Percentiles rank a stretch among this genome's conserved stretches.
Evolutionary conservation across 2,797 vertebrate species (phyloP).

Genomic region (Eremophila alpestris): DNA sequence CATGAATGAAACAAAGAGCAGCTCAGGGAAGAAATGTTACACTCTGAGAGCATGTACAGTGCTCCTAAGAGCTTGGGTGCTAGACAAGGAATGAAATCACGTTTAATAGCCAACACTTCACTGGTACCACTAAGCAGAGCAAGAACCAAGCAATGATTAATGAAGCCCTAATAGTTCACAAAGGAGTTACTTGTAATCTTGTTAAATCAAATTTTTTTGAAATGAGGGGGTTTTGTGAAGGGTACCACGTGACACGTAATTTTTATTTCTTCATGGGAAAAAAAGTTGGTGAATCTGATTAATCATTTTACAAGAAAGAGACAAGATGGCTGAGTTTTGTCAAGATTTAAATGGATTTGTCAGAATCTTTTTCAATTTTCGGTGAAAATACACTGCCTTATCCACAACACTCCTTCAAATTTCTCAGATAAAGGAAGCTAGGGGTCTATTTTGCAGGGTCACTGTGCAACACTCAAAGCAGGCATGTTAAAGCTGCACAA

Average conservation of each 20-base stretch:
- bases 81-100: not conserved
- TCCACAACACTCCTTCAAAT: not conserved
- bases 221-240: not conserved
- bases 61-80: not conserved
- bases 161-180: not conserved
- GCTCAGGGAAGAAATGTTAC: not conserved
- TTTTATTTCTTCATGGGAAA: not conserved
- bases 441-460: not conserved
- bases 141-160: not conserved
- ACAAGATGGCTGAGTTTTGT: not conserved
- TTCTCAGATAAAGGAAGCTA: not conserved
- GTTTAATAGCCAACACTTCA: not conserved
- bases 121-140: not conserved
- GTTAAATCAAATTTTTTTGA: not conserved
- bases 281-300: not conserved
- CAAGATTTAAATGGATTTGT: not conserved
- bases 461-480: not conserved
- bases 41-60: not conserved
- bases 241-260: not conserved
- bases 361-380: not conserved
- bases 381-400: not conserved
- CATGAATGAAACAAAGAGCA: slow-evolving; percentile 16
- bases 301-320: not conserved
- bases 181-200: not conserved
- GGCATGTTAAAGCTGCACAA: not conserved